Percentiles rank a stretch among this genome's conserved stretches.
Evolutionary conservation across 2,888 invertebrate species (phyloP).

Genomic region (Nebria brevicollis): DNA sequence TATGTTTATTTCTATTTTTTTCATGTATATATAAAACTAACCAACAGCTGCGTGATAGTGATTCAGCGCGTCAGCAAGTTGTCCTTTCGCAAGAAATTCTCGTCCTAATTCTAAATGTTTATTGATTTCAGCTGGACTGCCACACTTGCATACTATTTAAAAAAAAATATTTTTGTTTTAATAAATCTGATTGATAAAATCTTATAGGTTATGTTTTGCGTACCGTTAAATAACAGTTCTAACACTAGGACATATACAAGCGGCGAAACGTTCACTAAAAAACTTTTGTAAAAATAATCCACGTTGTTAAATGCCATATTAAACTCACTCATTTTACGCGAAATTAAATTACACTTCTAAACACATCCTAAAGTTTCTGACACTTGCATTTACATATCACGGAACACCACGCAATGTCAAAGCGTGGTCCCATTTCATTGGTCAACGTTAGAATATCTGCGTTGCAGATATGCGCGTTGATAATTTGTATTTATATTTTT

Average conservation of each 20-base stretch:
- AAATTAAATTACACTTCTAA: conserved; percentile 15
- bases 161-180: conserved; percentile 49
- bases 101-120: conserved; percentile 94
- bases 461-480: conserved; percentile 15
- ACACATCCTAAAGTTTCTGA: conserved; percentile 32
- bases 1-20: conserved; percentile 6
- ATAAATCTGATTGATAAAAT: conserved; percentile 18
- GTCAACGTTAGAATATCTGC: conserved; percentile 56
- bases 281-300: conserved; percentile 64
- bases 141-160: conserved; percentile 74
- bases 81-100: conserved; percentile 90
- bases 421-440: conserved; percentile 66
- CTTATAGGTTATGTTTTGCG: conserved; percentile 54
- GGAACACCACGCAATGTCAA: conserved; percentile 42
- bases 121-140: conserved; percentile 82
- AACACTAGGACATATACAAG: conserved; percentile 74
- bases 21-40: conserved; percentile 61
- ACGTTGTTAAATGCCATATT: conserved; percentile 51
- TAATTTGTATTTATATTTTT: conserved; percentile 25
- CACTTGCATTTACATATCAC: conserved; percentile 22
- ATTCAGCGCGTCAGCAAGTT: conserved; percentile 93
- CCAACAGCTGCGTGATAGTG: conserved; percentile 99
- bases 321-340: conserved; percentile 8
- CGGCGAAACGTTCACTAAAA: conserved; percentile 72
- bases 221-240: conserved; percentile 77